phyloP scores from a whole-genome alignment of 2,797 vertebrate species.

The Tadarida brasiliensis region DNA sequence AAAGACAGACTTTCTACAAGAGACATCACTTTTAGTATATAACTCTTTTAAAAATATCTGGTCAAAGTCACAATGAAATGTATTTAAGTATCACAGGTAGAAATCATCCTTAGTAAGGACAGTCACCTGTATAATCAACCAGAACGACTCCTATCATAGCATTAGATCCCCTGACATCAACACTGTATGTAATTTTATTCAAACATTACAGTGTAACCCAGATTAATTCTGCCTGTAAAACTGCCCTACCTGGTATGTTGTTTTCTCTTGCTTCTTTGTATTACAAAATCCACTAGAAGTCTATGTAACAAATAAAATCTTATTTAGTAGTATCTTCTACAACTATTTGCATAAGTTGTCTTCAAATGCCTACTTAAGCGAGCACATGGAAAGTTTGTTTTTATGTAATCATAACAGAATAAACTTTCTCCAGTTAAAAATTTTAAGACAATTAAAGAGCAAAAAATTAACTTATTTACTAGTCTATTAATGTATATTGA shows the following conservation, averaged over 20 bases:
- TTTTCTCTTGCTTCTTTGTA: conserved; percentile 57
- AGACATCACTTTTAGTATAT: background rate
- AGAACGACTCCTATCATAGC: conserved; percentile 6
- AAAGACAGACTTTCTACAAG: conserved; percentile 36
- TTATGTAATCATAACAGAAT: conserved; percentile 25
- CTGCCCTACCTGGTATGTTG: background rate
- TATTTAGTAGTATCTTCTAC: conserved; percentile 45
- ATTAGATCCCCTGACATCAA: conserved; percentile 11
- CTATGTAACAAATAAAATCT: conserved; percentile 59
- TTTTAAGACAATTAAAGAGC: conserved; percentile 29
- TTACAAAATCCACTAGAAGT: conserved; percentile 59
- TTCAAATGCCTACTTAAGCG: conserved; percentile 39
- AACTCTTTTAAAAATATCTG: conserved; percentile 34
- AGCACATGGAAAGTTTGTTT: background rate
- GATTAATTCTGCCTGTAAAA: conserved; percentile 15
- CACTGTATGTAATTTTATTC: conserved; percentile 44
- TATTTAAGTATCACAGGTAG: conserved; percentile 47
- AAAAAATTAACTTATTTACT: conserved; percentile 13
- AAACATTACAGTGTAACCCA: conserved; percentile 30
- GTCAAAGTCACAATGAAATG: conserved; percentile 58
- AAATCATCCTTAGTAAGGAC: conserved; percentile 24
- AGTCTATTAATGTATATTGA: background rate
- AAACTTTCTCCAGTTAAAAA: conserved; percentile 42
- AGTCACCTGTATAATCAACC: background rate
- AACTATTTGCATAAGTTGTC: conserved; percentile 45